Evolutionary conservation across 1,140 invertebrate genomes (phyloP), one percentile per base, ranked within the genome.

Genomic region (Caerostris darwini): DNA sequence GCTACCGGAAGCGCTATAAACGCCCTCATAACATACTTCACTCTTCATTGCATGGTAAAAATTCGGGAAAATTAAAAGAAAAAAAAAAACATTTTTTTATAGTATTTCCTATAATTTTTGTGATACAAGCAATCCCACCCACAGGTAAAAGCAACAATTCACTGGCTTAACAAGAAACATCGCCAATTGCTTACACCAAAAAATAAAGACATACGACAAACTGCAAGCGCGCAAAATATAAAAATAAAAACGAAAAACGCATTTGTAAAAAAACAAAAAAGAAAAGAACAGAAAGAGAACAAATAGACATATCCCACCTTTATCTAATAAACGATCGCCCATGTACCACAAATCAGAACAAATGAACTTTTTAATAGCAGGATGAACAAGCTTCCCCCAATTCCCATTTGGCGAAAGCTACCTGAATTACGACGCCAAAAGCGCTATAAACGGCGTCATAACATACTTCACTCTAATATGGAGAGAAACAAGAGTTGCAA

Each of bases 391-490:
- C 34, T 34, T 34, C 34, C 34, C 34, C 34, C 34, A 34, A 17
- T 71, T 10, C 17, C 17, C 5, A 57, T 57, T 85, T 85, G 82
- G 82, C 82, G 82, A 85, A 10, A 85, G 56, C 17, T 58, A 3
- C 82, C 64, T 19, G 57, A 85, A 85, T 58, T n/a, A 58, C 53
- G 54, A 3, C 89, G 89, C 89, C 67, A 90, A 77, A 34, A 14
- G 17, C 64, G 67, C 64, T 17, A 71, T 34, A 69, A 71, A 90
- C 12, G 56, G 89, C 69, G 19, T 53, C 71, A 90, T 90, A 90
- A 59, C 67, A 54, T 14, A 56, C n/a, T 34, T 89, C 64, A 3
- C 34, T 34, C 34, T 34, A 34, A 34, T 71, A 54, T 69, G 50
- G 54, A 17, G 14, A 50, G 64, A 14, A 34, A 34, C 34, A 34